These are phyloP conservation scores for Nymphalis urticae DNA, from an alignment of 2,888 invertebrate genomes.

Conservation along the genomic window DNA sequence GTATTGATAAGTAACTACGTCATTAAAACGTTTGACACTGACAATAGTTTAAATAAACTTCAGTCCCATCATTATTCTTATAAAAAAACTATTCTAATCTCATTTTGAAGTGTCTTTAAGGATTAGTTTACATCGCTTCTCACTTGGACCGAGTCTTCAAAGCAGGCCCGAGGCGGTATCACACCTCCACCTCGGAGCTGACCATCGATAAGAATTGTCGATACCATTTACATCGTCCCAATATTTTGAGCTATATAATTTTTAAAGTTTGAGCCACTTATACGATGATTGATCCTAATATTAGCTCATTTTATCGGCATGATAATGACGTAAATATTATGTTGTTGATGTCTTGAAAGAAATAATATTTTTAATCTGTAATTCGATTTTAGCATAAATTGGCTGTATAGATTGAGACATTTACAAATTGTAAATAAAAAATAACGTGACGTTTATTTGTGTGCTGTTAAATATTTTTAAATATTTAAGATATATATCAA, in stretches of 20 bases:
- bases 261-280: constrained; percentile 14
- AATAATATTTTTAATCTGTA: background rate
- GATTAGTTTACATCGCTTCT: background rate
- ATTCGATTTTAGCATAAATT: background rate
- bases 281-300: constrained; percentile 23
- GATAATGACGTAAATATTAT: constrained; percentile 25
- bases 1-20: too few relatives aligned
- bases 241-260: constrained; percentile 31
- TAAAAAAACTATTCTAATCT: too few relatives aligned
- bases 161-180: constrained; percentile 50
- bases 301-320: constrained; percentile 21
- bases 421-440: background rate
- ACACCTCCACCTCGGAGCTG: constrained; percentile 50
- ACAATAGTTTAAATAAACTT: too few relatives aligned
- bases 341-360: background rate
- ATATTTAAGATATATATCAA: background rate
- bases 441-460: background rate
- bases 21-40: too few relatives aligned
- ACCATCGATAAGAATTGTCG: constrained; percentile 15
- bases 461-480: background rate
- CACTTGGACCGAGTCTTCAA: constrained; percentile 5
- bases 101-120: too few relatives aligned
- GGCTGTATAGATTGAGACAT: constrained; percentile 5
- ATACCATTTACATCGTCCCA: constrained; percentile 24
- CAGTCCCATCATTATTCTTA: too few relatives aligned